A percentile compares a stretch with the other conserved stretches of the same genome.
phyloP scores from a whole-genome alignment of 2,113 vertebrate genomes.

The Prionailurus viverrinus region DNA sequence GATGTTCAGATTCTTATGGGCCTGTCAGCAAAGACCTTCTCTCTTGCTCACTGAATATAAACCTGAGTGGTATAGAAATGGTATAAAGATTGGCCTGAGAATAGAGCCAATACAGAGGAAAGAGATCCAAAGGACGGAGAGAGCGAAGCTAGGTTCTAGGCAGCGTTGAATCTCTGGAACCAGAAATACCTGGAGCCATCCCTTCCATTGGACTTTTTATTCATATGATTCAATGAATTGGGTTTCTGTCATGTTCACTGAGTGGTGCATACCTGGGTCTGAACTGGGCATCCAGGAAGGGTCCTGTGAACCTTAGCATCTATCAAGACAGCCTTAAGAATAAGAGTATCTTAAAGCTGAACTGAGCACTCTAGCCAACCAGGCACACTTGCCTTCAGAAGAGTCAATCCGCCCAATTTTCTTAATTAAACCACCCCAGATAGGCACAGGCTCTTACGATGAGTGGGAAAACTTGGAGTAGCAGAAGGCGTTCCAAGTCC shows the following conservation, averaged over 20 bases:
- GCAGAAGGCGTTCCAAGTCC: neutral
- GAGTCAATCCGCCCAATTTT: neutral
- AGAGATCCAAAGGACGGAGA: neutral
- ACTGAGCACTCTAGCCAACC: neutral
- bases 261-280: neutral
- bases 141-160: neutral
- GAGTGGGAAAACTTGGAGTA: neutral
- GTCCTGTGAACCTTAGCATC: neutral
- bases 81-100: neutral
- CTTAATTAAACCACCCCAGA: neutral
- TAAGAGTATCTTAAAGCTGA: neutral
- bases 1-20: neutral
- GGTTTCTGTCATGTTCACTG: neutral
- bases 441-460: rapidly evolving
- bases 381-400: neutral
- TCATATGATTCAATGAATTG: neutral
- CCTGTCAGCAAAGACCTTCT: neutral
- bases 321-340: neutral
- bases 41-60: neutral
- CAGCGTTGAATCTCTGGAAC: neutral
- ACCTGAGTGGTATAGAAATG: neutral
- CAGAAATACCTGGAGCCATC: neutral
- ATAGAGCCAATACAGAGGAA: neutral
- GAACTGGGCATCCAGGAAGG: neutral
- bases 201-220: neutral